Evolutionary conservation across 30 jellyfish, hydroid and myxozoan genomes (phyloP).

Genomic region (Aurelia sp.): DNA sequence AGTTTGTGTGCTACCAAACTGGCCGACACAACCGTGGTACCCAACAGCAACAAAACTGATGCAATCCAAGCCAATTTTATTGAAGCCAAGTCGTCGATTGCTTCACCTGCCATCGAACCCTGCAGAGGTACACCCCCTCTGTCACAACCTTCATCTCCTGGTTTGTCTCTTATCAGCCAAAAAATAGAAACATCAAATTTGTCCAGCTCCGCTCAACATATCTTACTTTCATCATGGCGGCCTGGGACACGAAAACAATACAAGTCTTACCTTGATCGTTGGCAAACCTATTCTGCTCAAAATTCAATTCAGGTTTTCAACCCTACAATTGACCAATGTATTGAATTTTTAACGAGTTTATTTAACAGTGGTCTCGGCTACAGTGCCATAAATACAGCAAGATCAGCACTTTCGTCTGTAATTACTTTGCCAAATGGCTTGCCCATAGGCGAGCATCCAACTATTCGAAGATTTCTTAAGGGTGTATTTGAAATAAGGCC

Average conservation of each 20-base stretch:
- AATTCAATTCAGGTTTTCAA: not conserved
- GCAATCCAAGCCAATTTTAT: not conserved
- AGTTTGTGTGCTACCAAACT: not conserved
- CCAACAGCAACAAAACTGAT: constrained; percentile 3
- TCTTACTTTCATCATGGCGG: not conserved
- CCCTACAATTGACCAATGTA: not conserved
- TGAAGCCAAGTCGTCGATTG: constrained; percentile 29
- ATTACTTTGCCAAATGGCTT: not conserved
- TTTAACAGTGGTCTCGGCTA: not conserved
- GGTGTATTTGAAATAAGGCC: constrained; percentile 30
- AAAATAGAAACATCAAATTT: not conserved
- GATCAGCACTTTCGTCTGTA: constrained; percentile 40
- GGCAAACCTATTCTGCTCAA: not conserved
- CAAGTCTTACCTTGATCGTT: not conserved
- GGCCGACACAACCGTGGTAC: constrained; percentile 43
- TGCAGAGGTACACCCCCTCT: constrained; percentile 17
- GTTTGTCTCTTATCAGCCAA: not conserved
- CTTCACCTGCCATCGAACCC: constrained; percentile 1
- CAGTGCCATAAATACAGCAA: constrained; percentile 29
- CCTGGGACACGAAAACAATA: not conserved
- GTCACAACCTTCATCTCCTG: constrained; percentile 9
- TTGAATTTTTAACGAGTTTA: not conserved
- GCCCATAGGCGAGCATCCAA: constrained; percentile 13
- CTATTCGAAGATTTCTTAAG: not conserved
- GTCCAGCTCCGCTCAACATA: not conserved